Evolutionary conservation across 2,113 vertebrate genomes (phyloP).

Genomic region (Eolophus roseicapilla): DNA sequence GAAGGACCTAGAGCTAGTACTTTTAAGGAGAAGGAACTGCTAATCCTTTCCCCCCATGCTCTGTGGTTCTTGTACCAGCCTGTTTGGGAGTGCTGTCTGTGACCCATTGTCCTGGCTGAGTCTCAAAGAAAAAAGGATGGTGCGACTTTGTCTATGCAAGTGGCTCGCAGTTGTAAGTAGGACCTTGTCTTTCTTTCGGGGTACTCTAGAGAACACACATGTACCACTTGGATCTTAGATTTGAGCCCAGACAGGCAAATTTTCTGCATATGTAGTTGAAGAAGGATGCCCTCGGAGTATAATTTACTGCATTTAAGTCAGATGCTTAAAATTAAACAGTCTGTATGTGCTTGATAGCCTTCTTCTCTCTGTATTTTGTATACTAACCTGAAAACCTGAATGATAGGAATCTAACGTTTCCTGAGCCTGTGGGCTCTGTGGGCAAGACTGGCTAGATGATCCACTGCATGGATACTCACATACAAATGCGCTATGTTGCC

Average conservation of each 20-base stretch:
- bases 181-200: not conserved
- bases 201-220: not conserved
- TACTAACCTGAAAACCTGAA: conserved; percentile 29
- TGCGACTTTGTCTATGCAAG: not conserved
- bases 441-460: not conserved
- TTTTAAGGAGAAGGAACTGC: not conserved
- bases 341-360: not conserved
- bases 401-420: not conserved
- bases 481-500: not conserved
- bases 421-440: not conserved
- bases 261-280: not conserved
- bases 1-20: not conserved
- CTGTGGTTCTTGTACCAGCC: not conserved
- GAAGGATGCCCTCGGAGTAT: conserved; percentile 11
- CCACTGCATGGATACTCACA: not conserved
- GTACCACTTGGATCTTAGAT: not conserved
- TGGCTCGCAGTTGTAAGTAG: not conserved
- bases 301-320: not conserved
- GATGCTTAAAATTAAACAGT: conserved; percentile 19
- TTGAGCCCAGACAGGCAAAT: conserved; percentile 38
- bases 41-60: not conserved
- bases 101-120: not conserved
- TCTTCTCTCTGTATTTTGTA: conserved; percentile 15
- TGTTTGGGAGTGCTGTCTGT: not conserved
- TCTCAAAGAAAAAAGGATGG: not conserved